These are phyloP conservation scores for Pseudopipra pipra DNA, from an alignment of 2,113 vertebrate species.

Conservation along the genomic window DNA sequence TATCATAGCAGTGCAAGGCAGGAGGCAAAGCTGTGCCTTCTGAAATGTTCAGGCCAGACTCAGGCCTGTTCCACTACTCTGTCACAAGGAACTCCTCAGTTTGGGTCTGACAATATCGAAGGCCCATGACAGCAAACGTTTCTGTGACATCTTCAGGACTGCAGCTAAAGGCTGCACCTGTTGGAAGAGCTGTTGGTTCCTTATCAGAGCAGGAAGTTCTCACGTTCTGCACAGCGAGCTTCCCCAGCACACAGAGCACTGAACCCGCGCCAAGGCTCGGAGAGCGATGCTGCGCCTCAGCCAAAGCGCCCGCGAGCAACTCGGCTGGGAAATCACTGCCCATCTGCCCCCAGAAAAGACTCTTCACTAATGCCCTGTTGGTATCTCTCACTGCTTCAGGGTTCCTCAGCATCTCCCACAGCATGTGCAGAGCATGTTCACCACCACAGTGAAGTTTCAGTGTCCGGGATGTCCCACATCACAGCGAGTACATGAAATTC, in stretches of 20 bases:
- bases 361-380: neutral
- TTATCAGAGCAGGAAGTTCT: neutral
- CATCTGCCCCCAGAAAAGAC: neutral
- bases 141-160: neutral
- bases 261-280: neutral
- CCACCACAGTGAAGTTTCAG: neutral
- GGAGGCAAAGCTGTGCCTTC: neutral
- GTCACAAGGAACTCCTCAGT: rapidly evolving
- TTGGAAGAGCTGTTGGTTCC: neutral
- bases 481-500: neutral
- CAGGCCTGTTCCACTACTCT: neutral
- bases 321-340: neutral
- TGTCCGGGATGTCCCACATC: neutral
- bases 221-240: neutral
- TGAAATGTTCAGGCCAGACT: neutral
- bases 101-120: neutral
- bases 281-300: rapidly evolving
- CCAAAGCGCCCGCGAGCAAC: neutral
- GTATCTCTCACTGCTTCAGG: neutral
- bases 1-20: neutral
- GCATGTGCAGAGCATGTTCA: neutral
- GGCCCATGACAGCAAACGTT: neutral
- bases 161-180: constrained; percentile 17
- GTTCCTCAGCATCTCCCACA: neutral
- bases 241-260: neutral